Conservation (phyloP, 2,888 invertebrate genomes). For the Cancer borealis region DNA sequence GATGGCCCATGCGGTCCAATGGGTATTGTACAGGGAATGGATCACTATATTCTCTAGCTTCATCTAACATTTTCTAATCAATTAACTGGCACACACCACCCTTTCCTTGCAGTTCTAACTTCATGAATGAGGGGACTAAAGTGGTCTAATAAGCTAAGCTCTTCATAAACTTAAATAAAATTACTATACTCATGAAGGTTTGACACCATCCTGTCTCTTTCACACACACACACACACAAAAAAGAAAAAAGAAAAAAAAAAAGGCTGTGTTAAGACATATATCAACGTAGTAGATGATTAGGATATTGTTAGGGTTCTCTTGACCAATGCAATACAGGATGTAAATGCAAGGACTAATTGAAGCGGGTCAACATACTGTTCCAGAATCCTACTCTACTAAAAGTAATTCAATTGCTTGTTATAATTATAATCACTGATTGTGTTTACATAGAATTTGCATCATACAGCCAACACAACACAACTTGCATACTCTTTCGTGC, state of each 20-base stretch:
- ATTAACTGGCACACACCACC: neutral
- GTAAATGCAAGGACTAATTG: neutral
- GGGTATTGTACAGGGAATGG: neutral
- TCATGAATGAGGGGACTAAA: slow-evolving; percentile 15
- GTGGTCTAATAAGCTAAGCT: neutral
- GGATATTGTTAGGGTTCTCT: neutral
- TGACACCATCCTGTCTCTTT: neutral
- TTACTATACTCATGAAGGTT: neutral
- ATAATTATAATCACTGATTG: neutral
- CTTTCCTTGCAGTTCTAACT: slow-evolving; percentile 1
- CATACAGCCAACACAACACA: slow-evolving; percentile 2
- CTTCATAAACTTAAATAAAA: slow-evolving; percentile 16
- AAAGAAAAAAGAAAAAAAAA: neutral
- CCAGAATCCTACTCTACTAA: neutral
- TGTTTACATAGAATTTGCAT: neutral
- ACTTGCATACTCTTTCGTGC: neutral
- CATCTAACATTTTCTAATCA: neutral
- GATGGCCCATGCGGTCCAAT: neutral
- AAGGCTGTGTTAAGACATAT: neutral
- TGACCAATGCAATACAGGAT: neutral
- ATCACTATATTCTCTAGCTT: neutral
- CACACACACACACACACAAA: neutral
- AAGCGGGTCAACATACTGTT: neutral
- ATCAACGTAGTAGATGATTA: neutral
- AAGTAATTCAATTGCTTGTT: neutral